Evolutionary conservation across 2,797 vertebrate genomes (phyloP).

Genomic region (Enteromius paludinosus): DNA sequence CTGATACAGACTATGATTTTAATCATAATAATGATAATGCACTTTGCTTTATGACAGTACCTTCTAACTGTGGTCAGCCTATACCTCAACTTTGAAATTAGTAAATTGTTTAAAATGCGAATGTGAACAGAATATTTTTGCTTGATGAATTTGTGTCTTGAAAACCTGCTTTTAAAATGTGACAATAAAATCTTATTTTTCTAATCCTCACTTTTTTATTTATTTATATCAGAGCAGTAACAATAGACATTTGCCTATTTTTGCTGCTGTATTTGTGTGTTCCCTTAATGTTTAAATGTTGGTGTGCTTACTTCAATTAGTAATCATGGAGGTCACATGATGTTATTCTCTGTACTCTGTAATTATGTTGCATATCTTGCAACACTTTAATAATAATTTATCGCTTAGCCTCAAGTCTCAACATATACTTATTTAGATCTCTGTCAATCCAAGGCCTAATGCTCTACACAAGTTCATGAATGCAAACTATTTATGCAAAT

Average conservation of each 20-base stretch:
- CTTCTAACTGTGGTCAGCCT: conserved; percentile 58
- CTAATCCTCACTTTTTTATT: conserved; percentile 72
- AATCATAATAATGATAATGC: conserved; percentile 54
- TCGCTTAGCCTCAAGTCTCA: conserved; percentile 66
- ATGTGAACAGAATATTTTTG: conserved; percentile 66
- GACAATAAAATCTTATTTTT: conserved; percentile 92
- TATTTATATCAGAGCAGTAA: neutral
- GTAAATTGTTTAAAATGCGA: conserved; percentile 73
- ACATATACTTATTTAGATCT: conserved; percentile 69
- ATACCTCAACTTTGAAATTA: conserved; percentile 71
- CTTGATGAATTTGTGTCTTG: conserved; percentile 86
- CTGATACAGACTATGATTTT: conserved; percentile 54
- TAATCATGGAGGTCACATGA: conserved; percentile 25
- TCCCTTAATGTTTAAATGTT: conserved; percentile 18
- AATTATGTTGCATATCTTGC: conserved; percentile 64
- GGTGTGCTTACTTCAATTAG: conserved; percentile 15
- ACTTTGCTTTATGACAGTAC: conserved; percentile 65
- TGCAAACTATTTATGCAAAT: neutral
- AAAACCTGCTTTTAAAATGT: conserved; percentile 89
- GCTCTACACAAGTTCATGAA: neutral
- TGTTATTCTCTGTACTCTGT: conserved; percentile 63
- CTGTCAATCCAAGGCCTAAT: neutral
- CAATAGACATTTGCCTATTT: conserved; percentile 22
- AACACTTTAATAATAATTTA: conserved; percentile 71
- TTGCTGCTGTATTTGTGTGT: conserved; percentile 21